A percentile compares a stretch with the other conserved stretches of the same genome.
Evolutionary conservation across 2,888 invertebrate species (phyloP).

Genomic region (Melieria picta): DNA sequence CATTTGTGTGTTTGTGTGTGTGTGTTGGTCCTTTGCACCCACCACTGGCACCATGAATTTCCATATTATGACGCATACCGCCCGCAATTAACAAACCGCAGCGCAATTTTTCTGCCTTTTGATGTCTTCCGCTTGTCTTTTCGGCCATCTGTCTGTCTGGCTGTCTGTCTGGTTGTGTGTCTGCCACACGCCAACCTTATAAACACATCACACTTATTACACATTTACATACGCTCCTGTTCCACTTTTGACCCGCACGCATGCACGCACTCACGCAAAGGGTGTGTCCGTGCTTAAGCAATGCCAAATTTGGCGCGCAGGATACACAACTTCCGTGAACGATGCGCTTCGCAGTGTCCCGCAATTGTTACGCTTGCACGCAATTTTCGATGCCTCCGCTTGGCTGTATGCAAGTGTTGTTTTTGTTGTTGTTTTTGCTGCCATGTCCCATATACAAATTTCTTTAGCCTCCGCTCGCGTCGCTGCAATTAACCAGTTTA

Average conservation of each 20-base stretch:
- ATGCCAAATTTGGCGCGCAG: too few species aligned
- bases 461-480: not conserved
- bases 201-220: slow-evolving; percentile 19
- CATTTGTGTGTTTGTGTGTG: not conserved
- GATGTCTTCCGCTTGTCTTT: slow-evolving; percentile 26
- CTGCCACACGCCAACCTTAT: slow-evolving; percentile 23
- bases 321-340: too few species aligned
- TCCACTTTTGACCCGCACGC: not conserved
- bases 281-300: too few species aligned
- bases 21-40: not conserved
- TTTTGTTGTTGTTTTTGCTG: too few species aligned
- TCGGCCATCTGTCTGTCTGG: not conserved
- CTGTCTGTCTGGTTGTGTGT: not conserved
- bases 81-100: slow-evolving; percentile 21
- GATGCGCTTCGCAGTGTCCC: not conserved
- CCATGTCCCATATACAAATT: not conserved
- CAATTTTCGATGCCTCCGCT: not conserved
- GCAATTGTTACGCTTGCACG: not conserved
- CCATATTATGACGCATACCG: slow-evolving; percentile 24
- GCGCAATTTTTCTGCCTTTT: slow-evolving; percentile 13
- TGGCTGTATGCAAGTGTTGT: not conserved
- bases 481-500: not conserved
- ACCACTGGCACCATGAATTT: slow-evolving; percentile 4
- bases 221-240: not conserved
- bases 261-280: not conserved